Base-by-base conservation (phyloP, 2,113 vertebrate genomes). In the Nothocercus julius region DNA sequence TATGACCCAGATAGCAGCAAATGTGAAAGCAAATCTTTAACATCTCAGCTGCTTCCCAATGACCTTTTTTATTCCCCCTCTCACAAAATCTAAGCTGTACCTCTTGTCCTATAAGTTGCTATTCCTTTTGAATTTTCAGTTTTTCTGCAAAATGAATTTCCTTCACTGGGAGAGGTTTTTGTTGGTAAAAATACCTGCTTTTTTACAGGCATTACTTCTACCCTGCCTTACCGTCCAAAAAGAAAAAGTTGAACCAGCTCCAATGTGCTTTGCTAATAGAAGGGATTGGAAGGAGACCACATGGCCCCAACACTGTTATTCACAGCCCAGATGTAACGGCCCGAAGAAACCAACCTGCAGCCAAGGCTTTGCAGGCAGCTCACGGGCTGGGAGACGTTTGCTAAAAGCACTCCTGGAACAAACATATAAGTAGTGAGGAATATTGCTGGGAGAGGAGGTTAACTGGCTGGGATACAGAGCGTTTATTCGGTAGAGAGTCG, bases 201-300 rank as follows among this genome's bases (percentile, higher is more conserved):
- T 22, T 66, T 47, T 28, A 44, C 44, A 75, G 56, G 67, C 10
- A 1, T 20, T 68, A 36, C 47, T 79, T 38, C 14, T 45, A 18
- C 38, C 47, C 11, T 27, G 6, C 42, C 34, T 63, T 3, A 5
- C 11, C 3, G 1, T 14, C 28, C 0, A 3, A 45, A 49, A 45
- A 56, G 49, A 19, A 56, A 68, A 69, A n/a, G 34, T 49, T 72
- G 51, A 22, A 70, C 51, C 38, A 49, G 34, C 13, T 73, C 54
- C 19, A 13, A 28, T 38, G 63, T 22, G 20, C 34, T 6, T n/a
- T 54, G 10, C 5, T 28, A 6, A 32, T 5, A 13, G 44, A 62
- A 17, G 2, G 40, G 19, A 7, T 28, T 6, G 21, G n/a, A 19
- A 45, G 32, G 44, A 1, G 32, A 38, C 34, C 28, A 17, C 9